Conservation (phyloP, 2,888 invertebrate genomes). For the Colletes collaris region DNA sequence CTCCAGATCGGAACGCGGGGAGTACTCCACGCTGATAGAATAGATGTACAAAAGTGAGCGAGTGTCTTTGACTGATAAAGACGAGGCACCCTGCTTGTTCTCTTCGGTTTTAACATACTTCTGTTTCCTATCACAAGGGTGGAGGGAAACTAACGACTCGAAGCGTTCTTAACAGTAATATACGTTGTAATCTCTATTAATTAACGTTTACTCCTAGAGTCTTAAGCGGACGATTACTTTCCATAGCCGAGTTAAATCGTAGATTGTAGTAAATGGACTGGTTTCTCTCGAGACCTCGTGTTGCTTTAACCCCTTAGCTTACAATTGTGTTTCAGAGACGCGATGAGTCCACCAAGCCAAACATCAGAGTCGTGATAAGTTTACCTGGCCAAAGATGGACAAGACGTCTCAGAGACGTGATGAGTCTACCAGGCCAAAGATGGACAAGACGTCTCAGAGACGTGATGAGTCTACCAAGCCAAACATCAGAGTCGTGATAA, state of each 20-base stretch:
- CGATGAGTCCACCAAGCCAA: too few species aligned
- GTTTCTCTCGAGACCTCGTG: not conserved
- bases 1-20: not conserved
- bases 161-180: conserved; percentile 25
- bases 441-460: too few species aligned
- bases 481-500: too few species aligned
- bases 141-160: conserved; percentile 61
- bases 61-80: conserved; percentile 59
- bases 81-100: conserved; percentile 67
- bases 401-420: too few species aligned
- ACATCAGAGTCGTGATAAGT: too few species aligned
- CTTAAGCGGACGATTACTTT: conserved; percentile 52
- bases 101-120: not conserved
- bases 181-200: not conserved
- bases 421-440: too few species aligned
- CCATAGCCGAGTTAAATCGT: conserved; percentile 27
- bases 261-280: conserved; percentile 17
- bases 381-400: too few species aligned
- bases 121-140: conserved; percentile 40
- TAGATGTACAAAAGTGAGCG: conserved; percentile 56
- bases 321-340: too few species aligned
- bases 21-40: not conserved
- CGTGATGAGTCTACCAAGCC: too few species aligned
- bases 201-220: conserved; percentile 22
- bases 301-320: too few species aligned